Evolutionary conservation across 2,888 invertebrate species (phyloP), one percentile per base, ranked within the genome.

Genomic region (Phortica okadai): DNA sequence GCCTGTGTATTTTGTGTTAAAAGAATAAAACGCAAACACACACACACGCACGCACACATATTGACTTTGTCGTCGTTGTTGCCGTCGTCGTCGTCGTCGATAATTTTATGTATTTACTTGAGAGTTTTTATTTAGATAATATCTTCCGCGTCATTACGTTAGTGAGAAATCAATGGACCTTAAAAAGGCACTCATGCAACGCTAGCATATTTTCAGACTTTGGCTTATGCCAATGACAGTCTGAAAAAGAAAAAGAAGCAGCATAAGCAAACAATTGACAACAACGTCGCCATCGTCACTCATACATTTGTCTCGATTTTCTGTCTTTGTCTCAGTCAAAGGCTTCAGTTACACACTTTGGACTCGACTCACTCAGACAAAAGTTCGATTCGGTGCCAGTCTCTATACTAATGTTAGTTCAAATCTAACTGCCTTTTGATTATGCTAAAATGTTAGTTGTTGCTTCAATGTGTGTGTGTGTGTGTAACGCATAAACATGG

Each of bases 301-400:
- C 84, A 78, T 80, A 84, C 87, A 85, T 86, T 85, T 86, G 84
- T 84, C 86, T 84, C 84, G 84, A 33, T 33, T 33, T 33, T 33
- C 33, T 33, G 4, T 33, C 33, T 33, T 33, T 33, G 33, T 33
- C 33, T 33, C 33, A 33, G 33, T 5, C 33, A 33, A 33, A 33
- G 33, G 33, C 33, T 33, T 33, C 33, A 33, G 4, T 33, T 33
- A 21, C 21, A 21, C 21, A 21, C 21, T 33, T 33, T 33, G 33
- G 33, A 33, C 33, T 5, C 33, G 1, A 33, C 21, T 21, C 33
- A 33, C 33, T 4, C 33, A 33, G 33, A 33, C 33, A 33, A 33
- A 33, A 33, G 33, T 33, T 2, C 33, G 33, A 5, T 33, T 33
- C 33, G 33, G 33, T 33, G 33, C 33, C 33, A 33, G 33, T 33